Base-by-base conservation (phyloP, 2,797 vertebrate genomes). In the Micrastur ruficollis region DNA sequence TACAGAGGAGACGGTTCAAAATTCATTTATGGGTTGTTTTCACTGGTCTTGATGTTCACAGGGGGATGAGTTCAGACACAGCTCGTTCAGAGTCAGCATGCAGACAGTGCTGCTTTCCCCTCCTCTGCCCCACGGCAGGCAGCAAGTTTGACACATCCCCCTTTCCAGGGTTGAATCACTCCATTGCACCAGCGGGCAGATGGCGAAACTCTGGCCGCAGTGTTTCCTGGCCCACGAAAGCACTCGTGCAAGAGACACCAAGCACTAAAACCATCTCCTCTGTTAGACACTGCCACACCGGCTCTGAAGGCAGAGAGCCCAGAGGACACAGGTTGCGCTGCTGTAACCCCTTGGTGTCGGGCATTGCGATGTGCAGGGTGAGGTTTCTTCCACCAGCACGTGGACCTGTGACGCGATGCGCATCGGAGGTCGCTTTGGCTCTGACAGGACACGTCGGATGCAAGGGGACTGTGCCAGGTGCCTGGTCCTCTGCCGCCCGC, bases 371-470 rank as follows among this genome's bases (percentile, higher is more conserved):
- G 29, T 1, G 15, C 1, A 3, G 8, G 34, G 18, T 27, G 53
- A 76, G 7, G 6, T 16, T 73, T 74, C 50, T 25, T 44, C 34
- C 46, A 46, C 7, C 16, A 25, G 46, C 49, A 21, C 2, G 0
- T 3, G 23, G 23, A 17, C 31, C 36, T 14, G 22, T 22, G 56
- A 19, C 4, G 44, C 17, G 2, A 31, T 4, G 11, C 5, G 21
- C 11, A 6, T 7, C 36, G 34, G n/a, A 53, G 46, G 36, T 50
- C 3, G 1, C 62, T 52, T 53, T 47, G 56, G 32, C 18, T 0
- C 0, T 0, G 1, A 18, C 0, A 2, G 31, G 23, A 38, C 61
- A 67, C 0, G 0, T 4, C 0, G 5, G 34, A 25, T 3, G 3
- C 49, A 44, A 20, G 11, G 19, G 11, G 19, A 26, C 25, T 0